Evolutionary conservation across 2,113 vertebrate genomes (phyloP).

Genomic region (Puffinus mauretanicus): DNA sequence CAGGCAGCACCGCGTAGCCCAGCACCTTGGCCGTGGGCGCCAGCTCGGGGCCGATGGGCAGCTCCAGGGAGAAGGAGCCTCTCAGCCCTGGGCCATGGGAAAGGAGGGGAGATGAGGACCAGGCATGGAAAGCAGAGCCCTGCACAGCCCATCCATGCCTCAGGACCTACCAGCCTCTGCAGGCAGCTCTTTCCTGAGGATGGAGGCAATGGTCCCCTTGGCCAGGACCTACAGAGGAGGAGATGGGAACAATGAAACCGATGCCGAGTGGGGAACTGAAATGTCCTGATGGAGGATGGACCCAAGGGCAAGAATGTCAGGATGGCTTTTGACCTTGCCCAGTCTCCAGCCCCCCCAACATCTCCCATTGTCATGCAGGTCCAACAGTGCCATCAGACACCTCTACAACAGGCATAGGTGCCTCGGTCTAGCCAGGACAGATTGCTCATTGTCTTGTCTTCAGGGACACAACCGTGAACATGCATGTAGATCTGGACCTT

Average conservation of each 20-base stretch:
- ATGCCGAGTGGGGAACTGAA: not conserved
- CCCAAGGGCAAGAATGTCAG: rapidly evolving
- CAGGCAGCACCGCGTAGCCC: not conserved
- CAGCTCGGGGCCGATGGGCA: not conserved
- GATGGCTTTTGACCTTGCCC: not conserved
- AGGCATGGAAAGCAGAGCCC: not conserved
- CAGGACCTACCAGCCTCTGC: not conserved
- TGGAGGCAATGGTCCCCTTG: not conserved
- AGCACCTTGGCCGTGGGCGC: not conserved
- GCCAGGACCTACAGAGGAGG: constrained; percentile 9
- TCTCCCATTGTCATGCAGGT: not conserved
- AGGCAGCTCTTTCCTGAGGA: not conserved
- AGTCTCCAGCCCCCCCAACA: not conserved
- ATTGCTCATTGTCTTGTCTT: not conserved
- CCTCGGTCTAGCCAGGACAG: not conserved
- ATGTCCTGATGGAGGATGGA: not conserved
- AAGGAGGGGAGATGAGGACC: not conserved
- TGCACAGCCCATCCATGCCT: rapidly evolving
- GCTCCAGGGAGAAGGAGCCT: not conserved
- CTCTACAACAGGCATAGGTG: not conserved
- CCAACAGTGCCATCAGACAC: not conserved
- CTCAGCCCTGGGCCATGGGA: not conserved
- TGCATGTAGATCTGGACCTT: not conserved
- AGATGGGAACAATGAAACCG: rapidly evolving
- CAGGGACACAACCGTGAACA: rapidly evolving